Percentiles rank a stretch among this genome's conserved stretches.
Conservation (phyloP, 1,140 invertebrate species). For the Oscheius sp. region DNA sequence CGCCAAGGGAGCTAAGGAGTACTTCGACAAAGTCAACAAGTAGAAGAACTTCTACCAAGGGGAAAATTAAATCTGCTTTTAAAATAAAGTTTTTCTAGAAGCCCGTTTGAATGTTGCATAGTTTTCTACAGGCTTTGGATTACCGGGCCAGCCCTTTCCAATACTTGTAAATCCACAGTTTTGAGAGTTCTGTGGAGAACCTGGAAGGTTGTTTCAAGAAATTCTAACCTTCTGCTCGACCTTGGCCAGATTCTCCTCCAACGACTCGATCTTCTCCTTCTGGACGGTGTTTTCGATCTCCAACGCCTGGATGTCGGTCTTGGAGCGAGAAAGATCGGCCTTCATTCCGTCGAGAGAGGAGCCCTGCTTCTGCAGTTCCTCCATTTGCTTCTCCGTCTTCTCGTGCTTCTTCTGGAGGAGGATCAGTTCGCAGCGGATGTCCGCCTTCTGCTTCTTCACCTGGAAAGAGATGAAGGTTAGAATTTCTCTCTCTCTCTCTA, state of each 20-base stretch:
- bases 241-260: neutral
- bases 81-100: too few species aligned
- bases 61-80: too few species aligned
- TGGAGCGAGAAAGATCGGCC: neutral
- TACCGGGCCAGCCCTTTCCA: too few species aligned
- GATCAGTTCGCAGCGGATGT: slow-evolving; percentile 1
- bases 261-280: neutral
- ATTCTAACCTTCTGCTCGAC: neutral
- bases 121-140: too few species aligned
- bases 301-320: neutral
- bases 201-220: too few species aligned
- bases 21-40: too few species aligned
- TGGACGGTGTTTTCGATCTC: neutral
- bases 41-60: too few species aligned
- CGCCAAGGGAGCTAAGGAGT: too few species aligned
- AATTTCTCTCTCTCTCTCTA: neutral
- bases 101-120: too few species aligned
- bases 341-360: neutral
- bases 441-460: neutral
- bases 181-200: too few species aligned
- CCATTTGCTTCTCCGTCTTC: neutral
- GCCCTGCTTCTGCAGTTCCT: neutral
- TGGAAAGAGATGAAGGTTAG: neutral
- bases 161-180: too few species aligned
- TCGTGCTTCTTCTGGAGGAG: neutral